Percentiles rank a stretch among this genome's conserved stretches.
These are phyloP conservation scores for Bubo scandiacus DNA, from an alignment of 2,113 vertebrate genomes.

Conservation along the genomic window DNA sequence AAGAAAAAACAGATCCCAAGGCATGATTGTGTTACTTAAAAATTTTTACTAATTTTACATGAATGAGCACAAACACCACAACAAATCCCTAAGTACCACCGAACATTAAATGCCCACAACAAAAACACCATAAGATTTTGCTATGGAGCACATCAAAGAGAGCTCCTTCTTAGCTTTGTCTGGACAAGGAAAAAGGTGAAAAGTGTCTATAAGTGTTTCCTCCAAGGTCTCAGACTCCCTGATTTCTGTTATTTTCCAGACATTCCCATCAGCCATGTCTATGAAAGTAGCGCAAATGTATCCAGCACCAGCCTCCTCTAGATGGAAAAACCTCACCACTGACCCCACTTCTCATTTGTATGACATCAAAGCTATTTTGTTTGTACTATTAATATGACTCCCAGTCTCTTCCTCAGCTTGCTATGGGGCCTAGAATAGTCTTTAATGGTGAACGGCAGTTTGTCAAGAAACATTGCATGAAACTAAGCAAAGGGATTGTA, in stretches of 20 bases:
- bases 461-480: not conserved
- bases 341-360: not conserved
- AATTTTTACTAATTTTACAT: not conserved
- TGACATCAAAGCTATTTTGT: not conserved
- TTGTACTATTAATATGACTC: not conserved
- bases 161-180: not conserved
- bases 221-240: not conserved
- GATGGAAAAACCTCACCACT: not conserved
- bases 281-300: not conserved
- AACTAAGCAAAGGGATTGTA: not conserved
- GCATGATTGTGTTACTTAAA: not conserved
- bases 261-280: not conserved
- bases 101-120: accelerated
- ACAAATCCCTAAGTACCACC: not conserved
- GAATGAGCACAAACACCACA: not conserved
- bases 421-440: not conserved
- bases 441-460: not conserved
- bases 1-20: not conserved
- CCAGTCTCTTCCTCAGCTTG: not conserved
- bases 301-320: not conserved
- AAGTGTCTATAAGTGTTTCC: not conserved
- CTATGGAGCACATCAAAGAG: not conserved
- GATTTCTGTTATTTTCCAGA: not conserved
- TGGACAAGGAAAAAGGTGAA: not conserved
- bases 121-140: not conserved